These are phyloP conservation scores for Horisme vitalbata DNA, from an alignment of 2,888 invertebrate genomes.

Conservation along the genomic window DNA sequence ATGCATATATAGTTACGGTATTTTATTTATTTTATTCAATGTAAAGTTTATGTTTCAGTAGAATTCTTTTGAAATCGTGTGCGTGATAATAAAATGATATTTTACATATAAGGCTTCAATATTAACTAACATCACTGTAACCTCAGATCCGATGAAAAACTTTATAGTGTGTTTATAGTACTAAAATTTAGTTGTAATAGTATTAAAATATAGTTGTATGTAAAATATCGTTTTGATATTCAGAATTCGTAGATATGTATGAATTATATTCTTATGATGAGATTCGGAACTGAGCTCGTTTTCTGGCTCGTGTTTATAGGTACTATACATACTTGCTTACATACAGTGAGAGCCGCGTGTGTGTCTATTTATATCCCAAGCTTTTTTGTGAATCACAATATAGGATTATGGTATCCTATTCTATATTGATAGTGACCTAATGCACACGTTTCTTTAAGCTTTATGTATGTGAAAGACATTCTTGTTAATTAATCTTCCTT, in stretches of 20 bases:
- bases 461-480: slow-evolving; percentile 15
- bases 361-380: slow-evolving; percentile 56
- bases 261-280: slow-evolving; percentile 27
- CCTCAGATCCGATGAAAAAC: no score
- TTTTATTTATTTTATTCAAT: no score
- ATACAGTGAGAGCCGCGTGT: slow-evolving; percentile 39
- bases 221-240: background rate
- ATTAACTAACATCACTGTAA: no score
- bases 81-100: no score
- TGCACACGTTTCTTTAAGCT: slow-evolving; percentile 10
- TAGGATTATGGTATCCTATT: slow-evolving; percentile 28
- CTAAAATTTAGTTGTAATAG: no score
- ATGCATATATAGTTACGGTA: no score
- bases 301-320: slow-evolving; percentile 49
- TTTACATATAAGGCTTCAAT: no score
- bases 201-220: no score
- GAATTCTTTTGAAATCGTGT: no score
- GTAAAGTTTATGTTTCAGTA: no score
- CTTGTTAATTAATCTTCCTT: slow-evolving; percentile 18
- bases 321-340: slow-evolving; percentile 38
- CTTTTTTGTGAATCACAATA: slow-evolving; percentile 56
- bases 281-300: slow-evolving; percentile 45
- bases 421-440: slow-evolving; percentile 43
- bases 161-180: no score
- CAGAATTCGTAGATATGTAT: background rate